Evolutionary conservation across 2,113 vertebrate species (phyloP).

Genomic region (Aegithalos caudatus): DNA sequence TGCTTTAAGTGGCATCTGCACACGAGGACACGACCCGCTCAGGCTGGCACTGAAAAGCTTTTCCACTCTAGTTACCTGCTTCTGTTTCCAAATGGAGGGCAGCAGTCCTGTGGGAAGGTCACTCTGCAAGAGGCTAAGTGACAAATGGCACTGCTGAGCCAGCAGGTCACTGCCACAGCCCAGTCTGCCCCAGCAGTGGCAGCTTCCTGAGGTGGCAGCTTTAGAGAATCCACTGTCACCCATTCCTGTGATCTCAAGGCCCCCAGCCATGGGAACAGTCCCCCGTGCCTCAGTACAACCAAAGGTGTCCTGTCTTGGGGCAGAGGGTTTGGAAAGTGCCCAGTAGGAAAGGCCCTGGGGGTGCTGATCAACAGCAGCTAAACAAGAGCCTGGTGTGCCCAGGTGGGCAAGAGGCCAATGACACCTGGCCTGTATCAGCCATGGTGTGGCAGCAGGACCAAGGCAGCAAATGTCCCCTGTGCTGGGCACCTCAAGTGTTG

Average conservation of each 20-base stretch:
- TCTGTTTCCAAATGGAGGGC: not conserved
- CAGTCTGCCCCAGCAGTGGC: not conserved
- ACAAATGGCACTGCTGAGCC: not conserved
- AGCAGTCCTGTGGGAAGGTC: not conserved
- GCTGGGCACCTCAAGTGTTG: not conserved
- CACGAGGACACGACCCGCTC: rapidly evolving
- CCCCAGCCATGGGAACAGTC: not conserved
- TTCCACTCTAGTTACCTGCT: not conserved
- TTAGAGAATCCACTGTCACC: not conserved
- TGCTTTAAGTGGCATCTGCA: not conserved
- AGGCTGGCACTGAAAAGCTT: not conserved
- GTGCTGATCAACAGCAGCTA: not conserved
- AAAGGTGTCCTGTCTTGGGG: not conserved
- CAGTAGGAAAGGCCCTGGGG: not conserved
- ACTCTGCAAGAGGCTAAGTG: not conserved
- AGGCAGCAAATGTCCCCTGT: not conserved
- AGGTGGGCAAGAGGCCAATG: not conserved
- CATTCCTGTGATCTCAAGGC: rapidly evolving
- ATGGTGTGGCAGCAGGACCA: not conserved
- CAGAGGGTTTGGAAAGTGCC: not conserved
- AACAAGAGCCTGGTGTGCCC: not conserved
- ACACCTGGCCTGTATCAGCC: not conserved
- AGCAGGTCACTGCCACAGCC: not conserved
- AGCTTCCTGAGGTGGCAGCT: not conserved
- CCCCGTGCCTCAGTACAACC: not conserved